These are phyloP conservation scores for Globia sparganii DNA, from an alignment of 2,888 invertebrate genomes.

Conservation along the genomic window DNA sequence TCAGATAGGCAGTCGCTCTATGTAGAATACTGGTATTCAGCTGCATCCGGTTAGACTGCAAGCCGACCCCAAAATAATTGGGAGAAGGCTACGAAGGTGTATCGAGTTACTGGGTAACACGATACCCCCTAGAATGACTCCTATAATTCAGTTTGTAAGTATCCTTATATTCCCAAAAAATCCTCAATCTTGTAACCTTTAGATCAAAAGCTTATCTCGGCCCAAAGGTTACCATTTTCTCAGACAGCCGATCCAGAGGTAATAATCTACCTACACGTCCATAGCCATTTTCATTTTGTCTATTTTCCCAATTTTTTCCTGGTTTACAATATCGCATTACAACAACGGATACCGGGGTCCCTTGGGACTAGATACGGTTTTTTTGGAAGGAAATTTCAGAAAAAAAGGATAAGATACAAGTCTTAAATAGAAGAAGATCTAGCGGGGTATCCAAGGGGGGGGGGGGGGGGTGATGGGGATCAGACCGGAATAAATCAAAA, in stretches of 20 bases:
- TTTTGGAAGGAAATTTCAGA: constrained; percentile 42
- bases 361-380: constrained; percentile 43
- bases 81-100: too few relatives aligned
- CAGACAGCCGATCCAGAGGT: constrained; percentile 26
- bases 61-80: too few relatives aligned
- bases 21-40: too few relatives aligned
- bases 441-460: too few relatives aligned
- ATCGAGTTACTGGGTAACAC: neutral
- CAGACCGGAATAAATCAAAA: too few relatives aligned
- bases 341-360: constrained; percentile 44
- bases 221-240: constrained; percentile 45
- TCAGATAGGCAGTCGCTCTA: too few relatives aligned
- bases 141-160: neutral
- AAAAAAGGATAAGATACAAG: too few relatives aligned
- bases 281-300: constrained; percentile 41
- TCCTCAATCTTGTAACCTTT: constrained; percentile 35
- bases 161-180: constrained; percentile 23
- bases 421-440: too few relatives aligned
- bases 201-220: constrained; percentile 44
- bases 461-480: too few relatives aligned
- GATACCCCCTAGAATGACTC: neutral
- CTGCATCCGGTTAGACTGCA: too few relatives aligned
- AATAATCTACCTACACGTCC: constrained; percentile 35
- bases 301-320: constrained; percentile 59
- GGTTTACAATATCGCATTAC: constrained; percentile 56